Conservation (phyloP, 2,888 invertebrate species). For the Calephelis perditalis region DNA sequence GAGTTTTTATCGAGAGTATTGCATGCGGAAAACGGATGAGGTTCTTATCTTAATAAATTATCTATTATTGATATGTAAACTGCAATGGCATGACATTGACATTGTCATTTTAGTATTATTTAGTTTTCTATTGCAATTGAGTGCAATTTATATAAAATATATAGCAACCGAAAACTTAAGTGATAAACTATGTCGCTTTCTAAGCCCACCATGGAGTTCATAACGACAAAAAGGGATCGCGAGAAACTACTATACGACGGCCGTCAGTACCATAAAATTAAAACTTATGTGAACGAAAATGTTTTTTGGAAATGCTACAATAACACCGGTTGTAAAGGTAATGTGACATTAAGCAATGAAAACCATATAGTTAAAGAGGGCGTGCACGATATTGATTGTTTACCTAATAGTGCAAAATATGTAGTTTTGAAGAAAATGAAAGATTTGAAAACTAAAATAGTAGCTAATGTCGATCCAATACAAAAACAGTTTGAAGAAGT, state of each 20-base stretch:
- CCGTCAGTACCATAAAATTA: constrained; percentile 6
- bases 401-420: constrained; percentile 6
- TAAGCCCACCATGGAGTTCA: constrained; percentile 1
- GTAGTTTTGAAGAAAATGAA: constrained; percentile 6
- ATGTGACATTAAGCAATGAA: constrained; percentile 6
- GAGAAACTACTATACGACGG: constrained; percentile 6
- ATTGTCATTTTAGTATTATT: constrained; percentile 1
- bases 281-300: constrained; percentile 6
- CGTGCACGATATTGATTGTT: constrained; percentile 6
- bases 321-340: constrained; percentile 6
- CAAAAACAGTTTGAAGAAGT: too few species aligned
- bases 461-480: background rate
- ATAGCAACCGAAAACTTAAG: constrained; percentile 1
- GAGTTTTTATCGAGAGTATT: constrained; percentile 3
- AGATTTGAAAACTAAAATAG: constrained; percentile 6
- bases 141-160: constrained; percentile 2
- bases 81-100: constrained; percentile 1
- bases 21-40: constrained; percentile 3
- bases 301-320: constrained; percentile 6
- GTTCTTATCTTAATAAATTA: constrained; percentile 3
- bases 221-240: constrained; percentile 1
- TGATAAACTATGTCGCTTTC: constrained; percentile 1
- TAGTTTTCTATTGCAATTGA: constrained; percentile 3
- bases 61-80: constrained; percentile 3
- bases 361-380: constrained; percentile 6